phyloP scores from a whole-genome alignment of 2,113 vertebrate species.

The Dipodomys stephensi region DNA sequence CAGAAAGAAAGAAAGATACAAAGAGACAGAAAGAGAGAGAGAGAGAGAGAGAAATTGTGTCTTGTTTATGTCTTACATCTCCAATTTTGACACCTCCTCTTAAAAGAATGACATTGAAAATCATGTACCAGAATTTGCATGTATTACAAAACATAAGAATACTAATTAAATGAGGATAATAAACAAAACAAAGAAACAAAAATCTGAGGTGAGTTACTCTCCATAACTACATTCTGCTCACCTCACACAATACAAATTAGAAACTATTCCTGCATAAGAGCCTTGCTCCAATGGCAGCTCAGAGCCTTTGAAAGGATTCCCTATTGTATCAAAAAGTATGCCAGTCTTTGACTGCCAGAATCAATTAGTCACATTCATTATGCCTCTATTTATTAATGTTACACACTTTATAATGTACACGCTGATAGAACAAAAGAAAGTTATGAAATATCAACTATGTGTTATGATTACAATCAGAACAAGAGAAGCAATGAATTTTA shows the following conservation, averaged over 20 bases:
- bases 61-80: background rate
- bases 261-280: constrained; percentile 87
- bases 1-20: too few relatives aligned
- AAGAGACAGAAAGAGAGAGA: too few relatives aligned
- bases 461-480: constrained; percentile 86
- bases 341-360: constrained; percentile 91
- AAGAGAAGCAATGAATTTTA: constrained; percentile 86
- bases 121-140: background rate
- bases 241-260: constrained; percentile 88
- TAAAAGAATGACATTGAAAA: background rate
- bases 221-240: constrained; percentile 77
- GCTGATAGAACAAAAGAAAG: constrained; percentile 88
- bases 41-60: background rate
- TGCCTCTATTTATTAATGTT: constrained; percentile 92
- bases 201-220: background rate
- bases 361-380: constrained; percentile 93
- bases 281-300: constrained; percentile 89
- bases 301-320: constrained; percentile 90
- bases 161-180: background rate
- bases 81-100: background rate
- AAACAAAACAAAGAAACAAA: constrained; percentile 37
- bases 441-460: constrained; percentile 88
- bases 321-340: constrained; percentile 90
- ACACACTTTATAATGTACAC: constrained; percentile 86
- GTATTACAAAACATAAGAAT: constrained; percentile 10